Conservation (phyloP, 2,113 vertebrate species). For the Miniopterus natalensis region DNA sequence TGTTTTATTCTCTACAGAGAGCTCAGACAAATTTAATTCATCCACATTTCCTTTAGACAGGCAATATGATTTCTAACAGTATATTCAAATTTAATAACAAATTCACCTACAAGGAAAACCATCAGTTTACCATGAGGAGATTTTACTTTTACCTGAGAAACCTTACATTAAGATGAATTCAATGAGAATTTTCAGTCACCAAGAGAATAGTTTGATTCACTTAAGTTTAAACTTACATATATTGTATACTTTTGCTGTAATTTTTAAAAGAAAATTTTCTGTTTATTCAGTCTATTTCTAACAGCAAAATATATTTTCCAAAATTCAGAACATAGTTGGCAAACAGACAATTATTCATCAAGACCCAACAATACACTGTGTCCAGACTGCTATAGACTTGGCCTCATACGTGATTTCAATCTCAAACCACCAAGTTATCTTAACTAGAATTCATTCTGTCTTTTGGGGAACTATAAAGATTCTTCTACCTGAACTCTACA, state of each 20-base stretch:
- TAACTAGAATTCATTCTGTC: conserved; percentile 17
- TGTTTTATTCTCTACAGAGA: conserved; percentile 62
- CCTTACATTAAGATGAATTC: conserved; percentile 40
- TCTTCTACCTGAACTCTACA: background rate
- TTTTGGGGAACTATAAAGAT: background rate
- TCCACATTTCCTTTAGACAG: conserved; percentile 42
- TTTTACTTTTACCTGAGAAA: conserved; percentile 60
- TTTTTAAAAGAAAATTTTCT: conserved; percentile 38
- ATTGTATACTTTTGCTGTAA: background rate
- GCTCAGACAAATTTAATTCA: conserved; percentile 51
- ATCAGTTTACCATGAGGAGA: conserved; percentile 51
- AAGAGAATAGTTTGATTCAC: conserved; percentile 34
- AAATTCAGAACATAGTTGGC: background rate
- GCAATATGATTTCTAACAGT: conserved; percentile 52
- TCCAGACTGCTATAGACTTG: background rate
- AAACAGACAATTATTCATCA: conserved; percentile 33
- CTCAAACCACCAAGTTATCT: conserved; percentile 5
- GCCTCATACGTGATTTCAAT: background rate
- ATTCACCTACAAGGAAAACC: conserved; percentile 29
- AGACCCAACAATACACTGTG: background rate
- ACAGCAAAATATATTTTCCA: conserved; percentile 16
- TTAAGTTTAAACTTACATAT: background rate
- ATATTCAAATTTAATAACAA: conserved; percentile 63
- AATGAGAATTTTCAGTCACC: background rate
- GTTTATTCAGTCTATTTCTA: conserved; percentile 38